A percentile compares a stretch with the other conserved stretches of the same genome.
Evolutionary conservation across 2,888 invertebrate genomes (phyloP).

Genomic region (Philopedon plagiatum): DNA sequence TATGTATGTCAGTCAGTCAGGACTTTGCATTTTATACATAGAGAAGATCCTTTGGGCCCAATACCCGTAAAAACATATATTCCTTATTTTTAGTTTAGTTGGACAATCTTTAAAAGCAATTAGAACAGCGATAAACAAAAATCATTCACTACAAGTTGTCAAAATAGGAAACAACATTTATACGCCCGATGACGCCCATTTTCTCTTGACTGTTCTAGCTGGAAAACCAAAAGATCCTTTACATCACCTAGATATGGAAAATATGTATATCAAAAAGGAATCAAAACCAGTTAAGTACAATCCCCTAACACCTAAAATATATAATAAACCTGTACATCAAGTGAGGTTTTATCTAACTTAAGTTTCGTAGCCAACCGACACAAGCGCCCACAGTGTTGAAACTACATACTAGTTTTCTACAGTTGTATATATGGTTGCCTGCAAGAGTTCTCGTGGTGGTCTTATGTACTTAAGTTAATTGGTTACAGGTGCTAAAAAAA

Average conservation of each 20-base stretch:
- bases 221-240: slow-evolving; percentile 62
- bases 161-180: slow-evolving; percentile 71
- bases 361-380: too few species aligned
- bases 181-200: slow-evolving; percentile 68
- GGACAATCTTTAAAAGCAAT: slow-evolving; percentile 63
- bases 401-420: too few species aligned
- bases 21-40: too few species aligned
- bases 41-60: too few species aligned
- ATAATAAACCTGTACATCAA: background rate
- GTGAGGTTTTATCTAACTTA: too few species aligned
- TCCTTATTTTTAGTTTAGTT: slow-evolving; percentile 56
- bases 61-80: too few species aligned
- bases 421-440: too few species aligned
- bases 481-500: slow-evolving; percentile 55
- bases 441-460: too few species aligned
- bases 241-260: slow-evolving; percentile 69
- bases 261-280: slow-evolving; percentile 68
- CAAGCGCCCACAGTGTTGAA: too few species aligned
- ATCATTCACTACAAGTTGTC: slow-evolving; percentile 66
- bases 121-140: slow-evolving; percentile 67
- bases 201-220: slow-evolving; percentile 65
- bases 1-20: too few species aligned
- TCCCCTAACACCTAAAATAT: background rate
- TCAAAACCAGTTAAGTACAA: slow-evolving; percentile 63
- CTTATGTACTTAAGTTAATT: background rate